Evolutionary conservation across 2,888 invertebrate species (phyloP), one percentile per base, ranked within the genome.

Genomic region (Crioceris asparagi): DNA sequence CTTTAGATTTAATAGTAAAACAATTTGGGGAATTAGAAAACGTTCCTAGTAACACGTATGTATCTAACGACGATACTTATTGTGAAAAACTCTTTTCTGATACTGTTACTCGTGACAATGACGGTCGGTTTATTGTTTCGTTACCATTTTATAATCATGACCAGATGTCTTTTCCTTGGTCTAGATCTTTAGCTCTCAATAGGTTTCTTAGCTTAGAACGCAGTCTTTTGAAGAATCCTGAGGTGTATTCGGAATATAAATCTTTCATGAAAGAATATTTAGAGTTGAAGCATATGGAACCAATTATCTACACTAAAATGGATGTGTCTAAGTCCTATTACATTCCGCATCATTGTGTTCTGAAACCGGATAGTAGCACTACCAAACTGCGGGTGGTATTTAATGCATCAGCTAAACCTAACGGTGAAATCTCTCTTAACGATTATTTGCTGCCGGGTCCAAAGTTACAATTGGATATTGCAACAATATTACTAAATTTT

Each of bases 251-350:
- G n/a, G n/a, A n/a, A n/a, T n/a, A n/a, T n/a, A n/a, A n/a, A n/a
- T n/a, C n/a, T n/a, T 3, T 35, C 17, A 26, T 26, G 17, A 15
- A 27, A 5, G 27, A 35, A 27, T 35, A 35, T 35, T 27, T 26
- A 26, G 17, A 35, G 4, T 27, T 35, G 11, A 15, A 18, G 14
- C 32, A 32, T 15, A 32, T 32, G 32, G 18, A 18, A 19, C 32
- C 32, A 14, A 23, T 32, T 19, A 10, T 23, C 4, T 19, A 32
- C 3, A 3, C n/a, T n/a, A n/a, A n/a, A n/a, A n/a, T n/a, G n/a
- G n/a, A n/a, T n/a, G n/a, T n/a, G n/a, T n/a, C n/a, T n/a, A n/a
- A n/a, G 14, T 11, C 26, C 3, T 26, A 32, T 18, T 32, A 17
- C 11, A 33, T 33, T 14, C 25, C 33, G 10, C 33, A 33, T 15